Conservation (phyloP, 2,888 invertebrate species). For the Eupithecia insigniata region DNA sequence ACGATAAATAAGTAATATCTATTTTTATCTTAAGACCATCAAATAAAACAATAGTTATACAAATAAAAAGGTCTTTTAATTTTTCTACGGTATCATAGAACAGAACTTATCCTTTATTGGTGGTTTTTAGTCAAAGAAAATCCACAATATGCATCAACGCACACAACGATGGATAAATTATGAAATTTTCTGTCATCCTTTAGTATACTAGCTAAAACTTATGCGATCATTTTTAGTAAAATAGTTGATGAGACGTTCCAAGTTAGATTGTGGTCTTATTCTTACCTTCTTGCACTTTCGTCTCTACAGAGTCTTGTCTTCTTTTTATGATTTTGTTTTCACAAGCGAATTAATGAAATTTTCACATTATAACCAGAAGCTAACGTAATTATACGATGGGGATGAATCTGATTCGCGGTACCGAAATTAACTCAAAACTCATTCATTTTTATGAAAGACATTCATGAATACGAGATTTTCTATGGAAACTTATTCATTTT, state of each 20-base stretch:
- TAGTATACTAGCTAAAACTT: background rate
- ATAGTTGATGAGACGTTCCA: background rate
- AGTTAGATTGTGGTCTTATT: background rate
- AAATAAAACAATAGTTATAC: background rate
- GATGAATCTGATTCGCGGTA: background rate
- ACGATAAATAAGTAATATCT: background rate
- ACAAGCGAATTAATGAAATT: background rate
- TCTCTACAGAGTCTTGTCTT: background rate
- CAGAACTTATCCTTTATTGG: background rate
- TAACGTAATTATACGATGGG: background rate
- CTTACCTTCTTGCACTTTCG: background rate
- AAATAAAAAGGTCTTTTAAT: background rate
- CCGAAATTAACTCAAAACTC: background rate
- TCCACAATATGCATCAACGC: background rate
- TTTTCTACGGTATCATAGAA: background rate
- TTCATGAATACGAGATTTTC: background rate
- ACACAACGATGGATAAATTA: background rate
- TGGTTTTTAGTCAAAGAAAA: background rate
- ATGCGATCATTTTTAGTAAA: background rate
- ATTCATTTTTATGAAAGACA: background rate
- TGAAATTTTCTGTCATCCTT: background rate
- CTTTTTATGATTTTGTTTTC: background rate
- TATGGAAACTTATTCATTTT: slow-evolving; percentile 11
- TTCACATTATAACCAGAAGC: background rate
- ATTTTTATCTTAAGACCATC: background rate